Percentiles rank a stretch among this genome's conserved stretches.
Evolutionary conservation across 2,113 vertebrate species (phyloP).

Genomic region (Conger conger): DNA sequence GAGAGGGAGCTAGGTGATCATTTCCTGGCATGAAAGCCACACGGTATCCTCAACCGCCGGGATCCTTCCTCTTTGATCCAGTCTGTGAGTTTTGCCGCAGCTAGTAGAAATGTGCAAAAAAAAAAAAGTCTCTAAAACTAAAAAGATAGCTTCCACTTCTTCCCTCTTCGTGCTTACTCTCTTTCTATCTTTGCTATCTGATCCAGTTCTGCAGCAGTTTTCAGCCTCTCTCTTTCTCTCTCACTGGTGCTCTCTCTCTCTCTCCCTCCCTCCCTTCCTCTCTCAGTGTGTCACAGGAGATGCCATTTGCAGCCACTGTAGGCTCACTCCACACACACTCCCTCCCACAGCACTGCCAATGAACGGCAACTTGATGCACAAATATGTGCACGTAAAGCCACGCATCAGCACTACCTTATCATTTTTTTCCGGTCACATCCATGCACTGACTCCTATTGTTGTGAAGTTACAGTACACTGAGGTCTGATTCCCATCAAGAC

Average conservation of each 20-base stretch:
- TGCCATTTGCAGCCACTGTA: conserved; percentile 63
- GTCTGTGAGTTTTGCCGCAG: conserved; percentile 35
- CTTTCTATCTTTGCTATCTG: conserved; percentile 64
- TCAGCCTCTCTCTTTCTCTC: conserved; percentile 42
- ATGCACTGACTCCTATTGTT: conserved; percentile 31
- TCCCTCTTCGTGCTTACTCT: conserved; percentile 47
- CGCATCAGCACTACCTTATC: conserved; percentile 19
- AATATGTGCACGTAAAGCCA: conserved; percentile 59
- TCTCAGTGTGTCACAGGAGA: conserved; percentile 66
- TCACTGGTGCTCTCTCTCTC: conserved; percentile 38
- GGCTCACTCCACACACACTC: conserved; percentile 27
- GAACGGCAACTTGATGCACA: conserved; percentile 64
- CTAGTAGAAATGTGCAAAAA: conserved; percentile 24
- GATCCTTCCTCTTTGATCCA: conserved; percentile 41
- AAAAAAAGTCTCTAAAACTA: conserved; percentile 37
- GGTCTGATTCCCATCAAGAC: background rate
- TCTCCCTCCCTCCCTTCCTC: conserved; percentile 41
- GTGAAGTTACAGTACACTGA: conserved; percentile 7
- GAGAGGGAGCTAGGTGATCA: conserved; percentile 26
- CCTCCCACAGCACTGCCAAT: conserved; percentile 47
- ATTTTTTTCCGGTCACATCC: conserved; percentile 39
- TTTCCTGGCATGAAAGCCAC: conserved; percentile 46
- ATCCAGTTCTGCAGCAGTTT: conserved; percentile 65
- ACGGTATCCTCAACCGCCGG: conserved; percentile 56
- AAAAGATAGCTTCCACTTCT: conserved; percentile 43